These are phyloP conservation scores for Grammomys dolichurus DNA, from an alignment of 2,113 vertebrate species.

Conservation along the genomic window DNA sequence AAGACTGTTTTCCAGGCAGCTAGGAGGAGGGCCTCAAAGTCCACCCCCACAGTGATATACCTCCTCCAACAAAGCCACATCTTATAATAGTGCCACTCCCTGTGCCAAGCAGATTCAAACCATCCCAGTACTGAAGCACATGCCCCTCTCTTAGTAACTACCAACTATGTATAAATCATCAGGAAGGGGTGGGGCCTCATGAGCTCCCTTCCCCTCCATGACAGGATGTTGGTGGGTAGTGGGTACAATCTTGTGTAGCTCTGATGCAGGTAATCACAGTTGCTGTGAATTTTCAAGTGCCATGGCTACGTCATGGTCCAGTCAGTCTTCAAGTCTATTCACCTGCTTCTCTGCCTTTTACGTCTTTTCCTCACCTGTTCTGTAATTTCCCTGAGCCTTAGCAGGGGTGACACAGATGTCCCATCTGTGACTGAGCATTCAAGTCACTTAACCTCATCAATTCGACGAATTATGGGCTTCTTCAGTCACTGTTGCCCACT, in stretches of 20 bases:
- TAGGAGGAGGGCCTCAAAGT: no score
- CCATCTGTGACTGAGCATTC: background rate
- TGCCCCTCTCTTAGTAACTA: background rate
- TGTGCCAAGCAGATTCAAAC: no score
- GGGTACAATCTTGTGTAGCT: background rate
- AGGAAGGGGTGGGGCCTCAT: background rate
- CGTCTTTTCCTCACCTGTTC: background rate
- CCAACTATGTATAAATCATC: no score
- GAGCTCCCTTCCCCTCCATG: background rate
- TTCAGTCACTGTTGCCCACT: background rate
- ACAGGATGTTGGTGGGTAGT: no score
- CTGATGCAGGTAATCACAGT: background rate
- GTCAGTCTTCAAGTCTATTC: background rate
- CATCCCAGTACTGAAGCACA: background rate
- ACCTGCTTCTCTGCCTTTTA: background rate
- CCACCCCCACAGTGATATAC: no score
- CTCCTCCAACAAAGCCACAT: no score
- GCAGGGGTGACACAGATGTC: background rate
- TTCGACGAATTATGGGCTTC: no score
- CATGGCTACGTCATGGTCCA: no score
- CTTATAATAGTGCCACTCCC: no score
- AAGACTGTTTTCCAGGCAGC: no score
- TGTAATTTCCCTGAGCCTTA: background rate
- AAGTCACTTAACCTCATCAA: background rate
- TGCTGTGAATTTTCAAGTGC: background rate